Conservation (phyloP, 2,797 vertebrate genomes). For the Poeciliopsis infans region DNA sequence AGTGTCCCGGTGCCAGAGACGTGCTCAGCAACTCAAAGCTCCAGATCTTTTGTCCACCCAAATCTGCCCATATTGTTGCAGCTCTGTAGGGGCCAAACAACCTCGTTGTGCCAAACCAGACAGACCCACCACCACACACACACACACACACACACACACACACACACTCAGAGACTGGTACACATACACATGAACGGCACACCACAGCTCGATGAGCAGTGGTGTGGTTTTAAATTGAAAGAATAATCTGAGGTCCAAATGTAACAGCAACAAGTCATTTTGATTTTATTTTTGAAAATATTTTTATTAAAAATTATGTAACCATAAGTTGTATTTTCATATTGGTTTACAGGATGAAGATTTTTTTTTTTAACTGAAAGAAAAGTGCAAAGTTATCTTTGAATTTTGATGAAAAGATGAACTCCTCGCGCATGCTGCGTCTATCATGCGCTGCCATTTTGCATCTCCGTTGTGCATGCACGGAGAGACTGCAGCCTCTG, state of each 20-base stretch:
- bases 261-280: neutral
- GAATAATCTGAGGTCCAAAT: conserved; percentile 11
- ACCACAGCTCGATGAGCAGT: conserved; percentile 26
- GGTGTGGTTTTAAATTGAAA: conserved; percentile 12
- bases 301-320: neutral
- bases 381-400: conserved; percentile 1
- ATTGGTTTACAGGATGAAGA: neutral
- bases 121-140: conserved; percentile 31
- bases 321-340: neutral
- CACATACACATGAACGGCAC: conserved; percentile 13
- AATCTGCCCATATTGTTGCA: conserved; percentile 86
- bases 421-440: neutral
- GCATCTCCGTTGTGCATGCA: conserved; percentile 16
- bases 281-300: neutral
- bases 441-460: conserved; percentile 50
- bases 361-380: neutral
- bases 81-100: conserved; percentile 79
- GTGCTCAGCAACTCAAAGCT: conserved; percentile 89
- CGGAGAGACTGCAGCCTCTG: conserved; percentile 17
- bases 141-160: conserved; percentile 13
- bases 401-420: neutral
- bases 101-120: conserved; percentile 70
- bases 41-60: conserved; percentile 85
- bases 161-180: conserved; percentile 25
- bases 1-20: conserved; percentile 67